These are phyloP conservation scores for Platycercus adscitus DNA, from an alignment of 2,113 vertebrate genomes.

Conservation along the genomic window DNA sequence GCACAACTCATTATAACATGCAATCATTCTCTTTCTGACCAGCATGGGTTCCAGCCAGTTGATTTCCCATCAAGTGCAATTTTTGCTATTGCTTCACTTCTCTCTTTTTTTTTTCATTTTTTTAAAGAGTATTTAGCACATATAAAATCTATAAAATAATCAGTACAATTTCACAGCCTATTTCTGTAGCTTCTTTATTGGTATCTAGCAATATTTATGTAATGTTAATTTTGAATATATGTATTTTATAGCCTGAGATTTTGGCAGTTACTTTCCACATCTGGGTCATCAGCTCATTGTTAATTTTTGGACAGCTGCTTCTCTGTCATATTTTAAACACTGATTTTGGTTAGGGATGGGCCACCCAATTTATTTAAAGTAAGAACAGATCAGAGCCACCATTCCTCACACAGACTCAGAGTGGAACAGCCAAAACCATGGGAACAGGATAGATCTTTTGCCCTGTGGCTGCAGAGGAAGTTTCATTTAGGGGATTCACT, in stretches of 20 bases:
- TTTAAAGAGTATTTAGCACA: background rate
- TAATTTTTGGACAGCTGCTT: slow-evolving; percentile 1
- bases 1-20: background rate
- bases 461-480: background rate
- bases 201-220: background rate
- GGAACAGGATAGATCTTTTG: background rate
- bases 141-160: background rate
- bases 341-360: background rate
- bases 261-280: background rate
- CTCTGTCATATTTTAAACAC: background rate
- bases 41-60: background rate
- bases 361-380: background rate
- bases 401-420: background rate
- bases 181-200: background rate
- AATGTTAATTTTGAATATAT: background rate
- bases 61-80: background rate
- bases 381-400: background rate
- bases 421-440: background rate
- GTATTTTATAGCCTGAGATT: background rate
- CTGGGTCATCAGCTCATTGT: background rate
- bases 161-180: background rate
- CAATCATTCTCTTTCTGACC: background rate
- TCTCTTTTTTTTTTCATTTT: background rate
- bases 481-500: background rate
- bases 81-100: background rate